These are phyloP conservation scores for Physeter macrocephalus DNA, from an alignment of 2,113 vertebrate species.

Conservation along the genomic window DNA sequence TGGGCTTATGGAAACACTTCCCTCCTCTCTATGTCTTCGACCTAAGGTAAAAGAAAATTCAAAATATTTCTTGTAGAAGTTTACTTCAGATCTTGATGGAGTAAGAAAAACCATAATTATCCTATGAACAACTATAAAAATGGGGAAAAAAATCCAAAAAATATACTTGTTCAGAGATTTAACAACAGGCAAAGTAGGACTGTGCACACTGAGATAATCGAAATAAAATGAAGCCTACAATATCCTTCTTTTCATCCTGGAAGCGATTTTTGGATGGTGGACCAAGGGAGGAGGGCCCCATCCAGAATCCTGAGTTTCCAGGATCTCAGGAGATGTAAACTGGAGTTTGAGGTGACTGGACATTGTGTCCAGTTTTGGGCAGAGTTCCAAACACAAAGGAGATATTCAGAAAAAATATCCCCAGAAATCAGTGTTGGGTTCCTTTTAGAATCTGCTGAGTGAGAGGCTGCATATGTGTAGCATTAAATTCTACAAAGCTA, in stretches of 20 bases:
- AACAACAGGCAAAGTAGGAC: not conserved
- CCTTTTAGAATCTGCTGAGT: not conserved
- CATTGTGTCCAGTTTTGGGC: not conserved
- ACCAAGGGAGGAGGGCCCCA: not conserved
- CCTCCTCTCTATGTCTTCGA: not conserved
- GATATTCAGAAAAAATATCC: not conserved
- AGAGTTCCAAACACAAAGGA: not conserved
- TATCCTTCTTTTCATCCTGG: not conserved
- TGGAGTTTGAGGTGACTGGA: not conserved
- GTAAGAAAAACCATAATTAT: not conserved
- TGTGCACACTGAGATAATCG: accelerated
- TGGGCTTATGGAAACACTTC: not conserved
- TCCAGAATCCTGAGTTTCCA: not conserved
- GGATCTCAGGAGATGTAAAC: not conserved
- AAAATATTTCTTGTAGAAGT: not conserved
- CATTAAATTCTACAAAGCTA: not conserved
- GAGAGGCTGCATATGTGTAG: not conserved
- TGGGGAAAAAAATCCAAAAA: not conserved
- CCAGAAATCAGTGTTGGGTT: not conserved
- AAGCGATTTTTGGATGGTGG: not conserved
- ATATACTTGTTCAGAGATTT: not conserved
- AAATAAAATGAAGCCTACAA: not conserved
- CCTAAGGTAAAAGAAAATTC: not conserved
- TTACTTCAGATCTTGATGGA: not conserved
- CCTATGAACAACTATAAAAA: not conserved